A percentile compares a stretch with the other conserved stretches of the same genome.
Evolutionary conservation across 2,113 vertebrate species (phyloP).

Genomic region (Chaenogobius annularis): DNA sequence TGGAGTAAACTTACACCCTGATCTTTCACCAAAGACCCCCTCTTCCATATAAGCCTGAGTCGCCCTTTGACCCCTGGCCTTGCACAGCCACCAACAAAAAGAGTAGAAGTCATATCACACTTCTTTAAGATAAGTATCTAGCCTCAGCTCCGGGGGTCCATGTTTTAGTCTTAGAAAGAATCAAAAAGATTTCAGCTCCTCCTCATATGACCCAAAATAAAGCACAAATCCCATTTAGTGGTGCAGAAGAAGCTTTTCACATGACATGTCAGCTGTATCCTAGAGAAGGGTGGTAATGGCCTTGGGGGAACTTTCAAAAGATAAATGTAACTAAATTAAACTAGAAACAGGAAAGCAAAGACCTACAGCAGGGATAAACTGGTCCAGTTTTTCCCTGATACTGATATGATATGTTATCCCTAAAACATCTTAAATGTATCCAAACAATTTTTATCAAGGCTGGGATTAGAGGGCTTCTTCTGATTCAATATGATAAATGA

Average conservation of each 20-base stretch:
- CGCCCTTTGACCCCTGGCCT: slow-evolving; percentile 64
- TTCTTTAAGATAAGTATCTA: slow-evolving; percentile 53
- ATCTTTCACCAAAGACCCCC: slow-evolving; percentile 26
- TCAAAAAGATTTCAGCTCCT: slow-evolving; percentile 13
- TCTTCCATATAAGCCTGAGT: slow-evolving; percentile 29
- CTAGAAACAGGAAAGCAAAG: neutral
- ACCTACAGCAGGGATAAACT: neutral
- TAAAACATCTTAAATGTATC: no score
- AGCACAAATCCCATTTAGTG: slow-evolving; percentile 21
- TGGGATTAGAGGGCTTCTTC: no score
- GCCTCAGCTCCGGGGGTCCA: slow-evolving; percentile 31
- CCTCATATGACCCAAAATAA: slow-evolving; percentile 37
- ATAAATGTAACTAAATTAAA: neutral
- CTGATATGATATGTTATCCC: neutral
- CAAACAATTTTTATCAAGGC: no score
- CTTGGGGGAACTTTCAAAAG: neutral
- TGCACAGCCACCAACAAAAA: slow-evolving; percentile 19
- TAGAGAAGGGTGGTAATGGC: neutral
- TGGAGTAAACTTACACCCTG: slow-evolving; percentile 19
- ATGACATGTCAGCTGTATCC: slow-evolving; percentile 15
- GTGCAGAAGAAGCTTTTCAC: slow-evolving; percentile 25
- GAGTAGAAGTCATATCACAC: slow-evolving; percentile 51
- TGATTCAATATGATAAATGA: no score
- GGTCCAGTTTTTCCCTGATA: neutral
- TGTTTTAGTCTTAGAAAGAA: slow-evolving; percentile 27